These are phyloP conservation scores for Calyptommatus sinebrachiatus DNA, from an alignment of 2,113 vertebrate species.

Conservation along the genomic window DNA sequence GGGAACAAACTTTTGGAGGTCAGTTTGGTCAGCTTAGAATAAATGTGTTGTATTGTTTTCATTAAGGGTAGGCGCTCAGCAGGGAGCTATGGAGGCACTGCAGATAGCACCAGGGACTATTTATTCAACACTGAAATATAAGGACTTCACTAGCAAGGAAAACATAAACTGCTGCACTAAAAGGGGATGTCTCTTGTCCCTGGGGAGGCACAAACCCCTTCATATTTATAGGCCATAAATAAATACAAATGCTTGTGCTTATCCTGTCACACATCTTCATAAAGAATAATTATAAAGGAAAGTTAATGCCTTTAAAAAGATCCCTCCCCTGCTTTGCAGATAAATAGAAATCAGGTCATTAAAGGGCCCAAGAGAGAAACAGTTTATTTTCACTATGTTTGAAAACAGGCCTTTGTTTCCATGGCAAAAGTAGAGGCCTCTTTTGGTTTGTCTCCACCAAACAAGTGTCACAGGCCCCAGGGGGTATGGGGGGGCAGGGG, in stretches of 20 bases:
- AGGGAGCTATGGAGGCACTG: conserved; percentile 85
- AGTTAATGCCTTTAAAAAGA: conserved; percentile 33
- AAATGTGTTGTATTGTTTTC: conserved; percentile 92
- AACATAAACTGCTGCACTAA: conserved; percentile 52
- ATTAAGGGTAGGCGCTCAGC: conserved; percentile 93
- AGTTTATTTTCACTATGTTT: conserved; percentile 72
- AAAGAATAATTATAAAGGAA: conserved; percentile 42
- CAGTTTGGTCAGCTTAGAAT: conserved; percentile 89
- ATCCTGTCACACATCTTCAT: conserved; percentile 38
- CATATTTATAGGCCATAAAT: conserved; percentile 40
- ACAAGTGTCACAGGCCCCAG: conserved; percentile 27
- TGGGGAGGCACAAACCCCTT: conserved; percentile 46
- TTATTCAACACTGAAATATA: conserved; percentile 76
- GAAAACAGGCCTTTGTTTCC: conserved; percentile 80
- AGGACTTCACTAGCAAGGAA: conserved; percentile 62
- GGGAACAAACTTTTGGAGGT: conserved; percentile 93
- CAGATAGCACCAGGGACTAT: conserved; percentile 64
- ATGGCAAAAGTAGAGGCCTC: conserved; percentile 63
- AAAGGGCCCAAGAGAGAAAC: conserved; percentile 69
- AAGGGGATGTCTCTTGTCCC: conserved; percentile 52
- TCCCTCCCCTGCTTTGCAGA: conserved; percentile 53
- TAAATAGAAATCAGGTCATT: conserved; percentile 73
- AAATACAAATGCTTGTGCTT: conserved; percentile 49
- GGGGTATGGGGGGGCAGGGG: conserved; percentile 2
- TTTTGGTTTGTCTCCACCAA: conserved; percentile 45